These are phyloP conservation scores for Aphaenogaster floridana DNA, from an alignment of 1,140 invertebrate species.

Conservation along the genomic window DNA sequence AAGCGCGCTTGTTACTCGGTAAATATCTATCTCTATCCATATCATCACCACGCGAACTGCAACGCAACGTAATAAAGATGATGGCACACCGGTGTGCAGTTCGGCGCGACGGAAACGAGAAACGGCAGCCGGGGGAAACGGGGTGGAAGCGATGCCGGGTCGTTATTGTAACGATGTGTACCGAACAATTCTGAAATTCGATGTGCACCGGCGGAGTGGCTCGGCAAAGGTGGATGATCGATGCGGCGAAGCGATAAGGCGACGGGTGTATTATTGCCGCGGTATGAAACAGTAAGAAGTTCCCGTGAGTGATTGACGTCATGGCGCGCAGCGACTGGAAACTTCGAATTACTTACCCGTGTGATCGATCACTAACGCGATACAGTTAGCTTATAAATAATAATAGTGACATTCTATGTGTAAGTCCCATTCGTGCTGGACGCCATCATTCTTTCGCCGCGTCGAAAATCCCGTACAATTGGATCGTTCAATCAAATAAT, in stretches of 20 bases:
- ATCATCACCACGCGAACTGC: neutral
- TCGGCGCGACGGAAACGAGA: constrained; percentile 47
- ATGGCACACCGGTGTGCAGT: constrained; percentile 51
- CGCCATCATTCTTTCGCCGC: neutral
- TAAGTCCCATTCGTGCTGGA: neutral
- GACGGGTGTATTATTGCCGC: constrained; percentile 56
- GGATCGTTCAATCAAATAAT: constrained; percentile 18
- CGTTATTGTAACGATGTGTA: constrained; percentile 61
- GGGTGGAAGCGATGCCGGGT: constrained; percentile 56
- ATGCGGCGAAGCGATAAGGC: constrained; percentile 54
- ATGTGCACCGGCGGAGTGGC: constrained; percentile 32
- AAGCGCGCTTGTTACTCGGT: constrained; percentile 25
- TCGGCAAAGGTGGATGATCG: constrained; percentile 50
- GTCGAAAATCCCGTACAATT: neutral
- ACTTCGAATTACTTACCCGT: constrained; percentile 47
- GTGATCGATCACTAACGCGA: constrained; percentile 44
- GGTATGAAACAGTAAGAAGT: constrained; percentile 51
- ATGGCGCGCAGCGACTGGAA: constrained; percentile 45
- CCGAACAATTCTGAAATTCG: constrained; percentile 61
- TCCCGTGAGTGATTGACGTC: constrained; percentile 52
- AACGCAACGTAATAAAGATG: constrained; percentile 51
- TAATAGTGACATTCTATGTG: constrained; percentile 21
- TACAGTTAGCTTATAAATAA: constrained; percentile 54
- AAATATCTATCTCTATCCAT: constrained; percentile 30
- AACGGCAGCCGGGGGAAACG: constrained; percentile 44